Base-by-base conservation (phyloP, 2,113 vertebrate genomes). In the Neotoma lepida region DNA sequence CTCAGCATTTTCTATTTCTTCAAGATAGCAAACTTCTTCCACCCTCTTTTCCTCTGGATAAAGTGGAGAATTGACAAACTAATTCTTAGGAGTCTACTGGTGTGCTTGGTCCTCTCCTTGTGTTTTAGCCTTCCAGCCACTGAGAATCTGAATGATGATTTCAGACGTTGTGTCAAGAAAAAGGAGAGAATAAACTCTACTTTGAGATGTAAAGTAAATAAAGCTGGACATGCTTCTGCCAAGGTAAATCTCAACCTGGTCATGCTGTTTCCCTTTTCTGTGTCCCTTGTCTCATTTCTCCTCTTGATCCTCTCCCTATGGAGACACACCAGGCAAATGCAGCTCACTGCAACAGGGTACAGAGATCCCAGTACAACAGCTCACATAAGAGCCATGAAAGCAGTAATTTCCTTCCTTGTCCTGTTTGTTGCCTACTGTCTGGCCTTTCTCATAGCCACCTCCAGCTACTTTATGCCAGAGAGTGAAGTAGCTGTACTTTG, bases 1-100 rank as follows among this genome's bases (percentile, higher is more conserved):
- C 97, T 98, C 61, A 97, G 97, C 58, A 35, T 95, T 51, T 98
- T 97, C 93, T 98, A 96, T 89, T 96, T 97, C 94, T 64, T 98
- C 80, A 97, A 97, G 85, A 97, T 97, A 68, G 94, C 96, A 3
- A 96, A 86, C 73, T 98, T 97, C 70, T 95, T 68, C 68, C 97
- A 98, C 26, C 90, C 92, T 0, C 77, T 97, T 33, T 97, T 98
- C 54, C 94, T 97, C 84, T 97, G 95, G 92, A 66, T 97, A 81
- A 98, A 97, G 84, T 63, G 86, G 90, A 97, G 91, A 88, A 95
- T 97, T 49, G 93, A 97, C 70, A 94, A 14, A 7, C 4, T 41
- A 18, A 46, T 97, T 71, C 90, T 66, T 28, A 61, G 68, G 92
- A 58, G 94, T 30, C 95, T 97, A 2, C 73, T 93, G 44, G 82